Evolutionary conservation across 2,888 invertebrate species (phyloP).

Genomic region (Tinea pellionella): DNA sequence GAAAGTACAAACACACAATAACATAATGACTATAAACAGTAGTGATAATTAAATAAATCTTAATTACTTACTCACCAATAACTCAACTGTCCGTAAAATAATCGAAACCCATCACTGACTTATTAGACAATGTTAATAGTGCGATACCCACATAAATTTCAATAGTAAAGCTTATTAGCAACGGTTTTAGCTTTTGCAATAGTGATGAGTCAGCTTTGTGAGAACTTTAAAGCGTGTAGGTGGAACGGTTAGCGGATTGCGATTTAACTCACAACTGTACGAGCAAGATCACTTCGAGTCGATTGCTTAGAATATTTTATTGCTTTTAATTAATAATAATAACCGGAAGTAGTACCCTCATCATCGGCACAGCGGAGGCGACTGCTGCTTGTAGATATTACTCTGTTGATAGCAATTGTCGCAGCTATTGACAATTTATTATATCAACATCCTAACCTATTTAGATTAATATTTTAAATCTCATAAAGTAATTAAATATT

Average conservation of each 20-base stretch:
- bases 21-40: not conserved
- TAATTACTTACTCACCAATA: not conserved
- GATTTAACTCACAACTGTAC: not conserved
- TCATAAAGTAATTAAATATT: too few relatives aligned
- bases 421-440: too few relatives aligned
- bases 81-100: not conserved
- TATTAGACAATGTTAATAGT: constrained; percentile 9
- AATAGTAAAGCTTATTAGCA: constrained; percentile 9
- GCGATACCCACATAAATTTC: constrained; percentile 9
- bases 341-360: too few relatives aligned
- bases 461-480: too few relatives aligned
- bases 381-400: too few relatives aligned
- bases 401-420: too few relatives aligned
- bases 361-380: too few relatives aligned
- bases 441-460: too few relatives aligned
- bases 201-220: constrained; percentile 10
- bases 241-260: not conserved
- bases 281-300: too few relatives aligned
- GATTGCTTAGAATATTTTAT: too few relatives aligned
- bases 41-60: not conserved
- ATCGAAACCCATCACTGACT: not conserved
- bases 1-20: too few relatives aligned
- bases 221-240: constrained; percentile 3
- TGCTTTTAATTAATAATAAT: too few relatives aligned
- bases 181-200: not conserved